phyloP scores from a whole-genome alignment of 1,140 invertebrate genomes.

The Elysia chlorotica region DNA sequence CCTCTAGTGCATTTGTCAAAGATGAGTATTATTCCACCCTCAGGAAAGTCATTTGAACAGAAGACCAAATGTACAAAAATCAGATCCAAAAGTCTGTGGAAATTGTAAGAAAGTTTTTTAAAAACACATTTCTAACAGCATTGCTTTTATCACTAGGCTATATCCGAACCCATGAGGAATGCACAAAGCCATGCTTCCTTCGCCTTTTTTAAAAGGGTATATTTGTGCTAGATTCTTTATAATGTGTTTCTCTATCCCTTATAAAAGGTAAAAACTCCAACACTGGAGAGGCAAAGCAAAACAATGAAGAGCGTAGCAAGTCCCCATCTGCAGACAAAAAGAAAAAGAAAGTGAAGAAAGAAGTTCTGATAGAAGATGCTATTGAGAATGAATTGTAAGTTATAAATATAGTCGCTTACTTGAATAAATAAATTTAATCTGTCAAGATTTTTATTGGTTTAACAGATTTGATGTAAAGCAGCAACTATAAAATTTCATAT shows the following conservation, averaged over 20 bases:
- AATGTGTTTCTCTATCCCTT: background rate
- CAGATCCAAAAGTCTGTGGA: too few species aligned
- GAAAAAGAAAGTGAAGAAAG: conserved; percentile 12
- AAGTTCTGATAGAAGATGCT: background rate
- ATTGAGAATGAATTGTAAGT: conserved; percentile 17
- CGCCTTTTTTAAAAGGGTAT: background rate
- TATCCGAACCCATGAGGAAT: background rate
- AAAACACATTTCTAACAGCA: background rate
- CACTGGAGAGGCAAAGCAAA: conserved; percentile 26
- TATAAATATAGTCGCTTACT: too few species aligned
- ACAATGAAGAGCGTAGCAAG: background rate
- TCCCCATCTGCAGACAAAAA: background rate
- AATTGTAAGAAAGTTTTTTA: too few species aligned
- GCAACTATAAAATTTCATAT: too few species aligned
- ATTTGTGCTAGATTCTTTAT: background rate
- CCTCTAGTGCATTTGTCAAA: too few species aligned
- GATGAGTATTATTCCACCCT: too few species aligned
- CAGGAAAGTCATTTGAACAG: too few species aligned
- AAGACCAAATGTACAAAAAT: too few species aligned
- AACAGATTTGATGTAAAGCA: background rate
- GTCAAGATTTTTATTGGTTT: background rate
- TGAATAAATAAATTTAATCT: too few species aligned
- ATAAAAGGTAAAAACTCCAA: conserved; percentile 18
- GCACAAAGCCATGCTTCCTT: background rate
- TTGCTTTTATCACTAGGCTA: background rate